Evolutionary conservation across 1,140 invertebrate species (phyloP).

Genomic region (Daktulosphaira vitifoliae): DNA sequence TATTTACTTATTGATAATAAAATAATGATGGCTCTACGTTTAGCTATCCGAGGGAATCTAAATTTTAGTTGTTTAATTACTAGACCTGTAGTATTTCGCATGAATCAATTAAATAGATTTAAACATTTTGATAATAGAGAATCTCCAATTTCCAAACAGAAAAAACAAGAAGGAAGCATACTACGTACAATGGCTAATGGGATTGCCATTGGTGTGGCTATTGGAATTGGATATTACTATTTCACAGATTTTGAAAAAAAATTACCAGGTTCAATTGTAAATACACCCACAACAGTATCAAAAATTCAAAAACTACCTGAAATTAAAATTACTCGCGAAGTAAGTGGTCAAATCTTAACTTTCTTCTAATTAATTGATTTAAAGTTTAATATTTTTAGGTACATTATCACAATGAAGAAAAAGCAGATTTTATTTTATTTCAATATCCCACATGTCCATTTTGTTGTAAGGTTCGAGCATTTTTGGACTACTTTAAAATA

Average conservation of each 20-base stretch:
- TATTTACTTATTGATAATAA: too few species aligned
- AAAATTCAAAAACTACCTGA: conserved; percentile 47
- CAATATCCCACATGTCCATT: conserved; percentile 98
- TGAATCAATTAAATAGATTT: not conserved
- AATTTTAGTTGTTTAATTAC: too few species aligned
- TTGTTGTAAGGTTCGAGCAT: conserved; percentile 93
- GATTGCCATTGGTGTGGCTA: conserved; percentile 47
- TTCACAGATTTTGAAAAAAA: conserved; percentile 43
- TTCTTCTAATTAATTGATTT: not conserved
- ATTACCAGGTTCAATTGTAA: conserved; percentile 46
- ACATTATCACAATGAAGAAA: conserved; percentile 58
- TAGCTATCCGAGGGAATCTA: too few species aligned
- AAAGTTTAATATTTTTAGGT: conserved; percentile 45
- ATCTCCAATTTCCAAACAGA: conserved; percentile 1
- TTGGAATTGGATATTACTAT: conserved; percentile 47
- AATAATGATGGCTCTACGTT: conserved; percentile 2
- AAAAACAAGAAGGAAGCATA: not conserved
- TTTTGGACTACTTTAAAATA: conserved; percentile 87
- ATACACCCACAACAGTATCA: conserved; percentile 42
- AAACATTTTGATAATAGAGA: conserved; percentile 18
- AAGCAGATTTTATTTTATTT: conserved; percentile 77
- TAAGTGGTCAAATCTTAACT: conserved; percentile 36
- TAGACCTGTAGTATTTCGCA: too few species aligned
- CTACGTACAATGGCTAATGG: conserved; percentile 40
- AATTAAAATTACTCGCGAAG: conserved; percentile 45